Conservation (phyloP, 2,888 invertebrate genomes). For the Amiota mariae region DNA sequence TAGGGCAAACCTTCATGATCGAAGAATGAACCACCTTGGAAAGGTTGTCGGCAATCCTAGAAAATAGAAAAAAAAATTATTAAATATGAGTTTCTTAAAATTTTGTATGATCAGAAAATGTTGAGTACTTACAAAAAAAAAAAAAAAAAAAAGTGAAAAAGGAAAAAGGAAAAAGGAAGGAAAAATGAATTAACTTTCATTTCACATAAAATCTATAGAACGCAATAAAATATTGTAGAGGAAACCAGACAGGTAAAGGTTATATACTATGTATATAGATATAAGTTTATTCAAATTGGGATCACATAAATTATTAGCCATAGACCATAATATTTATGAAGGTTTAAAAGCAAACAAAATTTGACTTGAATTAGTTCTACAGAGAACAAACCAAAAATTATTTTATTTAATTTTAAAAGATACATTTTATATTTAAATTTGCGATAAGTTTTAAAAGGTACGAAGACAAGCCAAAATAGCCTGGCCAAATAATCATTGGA, state of each 20-base stretch:
- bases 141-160: no score
- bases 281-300: constrained; percentile 52
- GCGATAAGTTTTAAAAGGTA: no score
- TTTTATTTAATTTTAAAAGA: no score
- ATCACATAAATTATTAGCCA: constrained; percentile 62
- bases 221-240: no score
- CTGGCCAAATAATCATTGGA: constrained; percentile 31
- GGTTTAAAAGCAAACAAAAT: constrained; percentile 10
- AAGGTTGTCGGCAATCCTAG: constrained; percentile 97
- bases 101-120: not conserved
- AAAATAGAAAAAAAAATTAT: constrained; percentile 62
- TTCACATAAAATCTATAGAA: no score
- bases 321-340: constrained; percentile 45
- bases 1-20: constrained; percentile 98
- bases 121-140: not conserved
- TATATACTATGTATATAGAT: no score
- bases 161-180: no score
- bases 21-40: constrained; percentile 98
- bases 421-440: no score
- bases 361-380: not conserved
- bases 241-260: no score
- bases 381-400: not conserved
- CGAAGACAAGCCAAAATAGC: not conserved
- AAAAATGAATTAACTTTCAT: no score
- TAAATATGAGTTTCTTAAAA: not conserved